These are phyloP conservation scores for Amphiprion ocellaris DNA, from an alignment of 2,113 vertebrate species.

Conservation along the genomic window DNA sequence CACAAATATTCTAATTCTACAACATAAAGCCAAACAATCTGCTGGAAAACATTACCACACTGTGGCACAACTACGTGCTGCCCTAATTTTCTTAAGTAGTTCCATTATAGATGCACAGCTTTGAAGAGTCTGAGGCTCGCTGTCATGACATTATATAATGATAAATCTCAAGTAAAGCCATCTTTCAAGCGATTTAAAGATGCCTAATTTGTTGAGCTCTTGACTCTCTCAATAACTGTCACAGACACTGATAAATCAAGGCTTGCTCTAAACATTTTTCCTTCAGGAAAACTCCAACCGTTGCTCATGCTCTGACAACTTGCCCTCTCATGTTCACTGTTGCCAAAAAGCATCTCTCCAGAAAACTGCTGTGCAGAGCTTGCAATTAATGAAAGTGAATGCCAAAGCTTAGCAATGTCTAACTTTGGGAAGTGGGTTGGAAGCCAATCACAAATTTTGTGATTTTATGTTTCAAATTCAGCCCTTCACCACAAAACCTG, in stretches of 20 bases:
- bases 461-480: neutral
- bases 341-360: slow-evolving; percentile 14
- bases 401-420: neutral
- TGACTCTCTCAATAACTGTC: too few relatives aligned
- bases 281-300: neutral
- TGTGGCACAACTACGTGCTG: neutral
- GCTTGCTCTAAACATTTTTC: neutral
- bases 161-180: neutral
- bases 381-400: slow-evolving; percentile 12
- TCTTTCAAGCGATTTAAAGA: neutral
- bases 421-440: slow-evolving; percentile 1
- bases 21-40: neutral
- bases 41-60: neutral
- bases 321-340: slow-evolving; percentile 4
- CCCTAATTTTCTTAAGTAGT: neutral
- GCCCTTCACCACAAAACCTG: neutral
- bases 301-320: slow-evolving; percentile 9
- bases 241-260: neutral
- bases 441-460: neutral
- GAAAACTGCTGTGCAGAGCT: slow-evolving; percentile 19
- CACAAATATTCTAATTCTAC: neutral
- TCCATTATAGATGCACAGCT: slow-evolving; percentile 10
- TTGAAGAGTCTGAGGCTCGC: neutral
- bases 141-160: neutral
- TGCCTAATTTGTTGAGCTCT: too few relatives aligned